Evolutionary conservation across 1,140 invertebrate species (phyloP).

Genomic region (Trachymyrmex cornetzi): DNA sequence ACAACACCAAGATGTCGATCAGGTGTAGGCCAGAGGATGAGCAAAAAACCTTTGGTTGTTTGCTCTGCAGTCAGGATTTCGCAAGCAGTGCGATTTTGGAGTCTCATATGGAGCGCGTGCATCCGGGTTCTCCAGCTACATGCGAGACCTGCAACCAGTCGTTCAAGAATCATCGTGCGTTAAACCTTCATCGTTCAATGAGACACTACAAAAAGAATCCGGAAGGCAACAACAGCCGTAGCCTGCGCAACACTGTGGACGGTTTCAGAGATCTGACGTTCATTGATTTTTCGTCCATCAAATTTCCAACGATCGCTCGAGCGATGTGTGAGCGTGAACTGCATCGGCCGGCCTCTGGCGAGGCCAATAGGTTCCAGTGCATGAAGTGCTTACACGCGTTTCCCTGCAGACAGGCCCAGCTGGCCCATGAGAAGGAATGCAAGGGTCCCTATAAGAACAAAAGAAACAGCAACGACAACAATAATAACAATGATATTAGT

Average conservation of each 20-base stretch:
- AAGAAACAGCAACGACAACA: conserved; percentile 26
- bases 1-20: conserved; percentile 66
- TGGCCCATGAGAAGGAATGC: conserved; percentile 89
- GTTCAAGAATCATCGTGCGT: conserved; percentile 90
- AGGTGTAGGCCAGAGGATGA: conserved; percentile 54
- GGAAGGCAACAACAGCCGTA: conserved; percentile 74
- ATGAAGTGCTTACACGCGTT: conserved; percentile 91
- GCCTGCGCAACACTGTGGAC: conserved; percentile 82
- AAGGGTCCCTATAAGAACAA: conserved; percentile 67
- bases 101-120: conserved; percentile 91
- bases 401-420: conserved; percentile 90
- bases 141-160: conserved; percentile 90
- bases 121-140: conserved; percentile 90
- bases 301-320: conserved; percentile 92
- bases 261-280: conserved; percentile 93
- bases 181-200: conserved; percentile 90
- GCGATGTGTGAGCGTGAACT: conserved; percentile 90
- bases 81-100: conserved; percentile 88
- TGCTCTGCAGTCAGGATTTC: conserved; percentile 89
- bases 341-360: conserved; percentile 88
- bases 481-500: conserved; percentile 30
- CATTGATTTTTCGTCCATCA: conserved; percentile 92
- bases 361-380: conserved; percentile 90
- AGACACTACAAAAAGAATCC: conserved; percentile 86
- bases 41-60: conserved; percentile 82